These are phyloP conservation scores for Calliphora vomitoria DNA, from an alignment of 2,888 invertebrate species.

Conservation along the genomic window DNA sequence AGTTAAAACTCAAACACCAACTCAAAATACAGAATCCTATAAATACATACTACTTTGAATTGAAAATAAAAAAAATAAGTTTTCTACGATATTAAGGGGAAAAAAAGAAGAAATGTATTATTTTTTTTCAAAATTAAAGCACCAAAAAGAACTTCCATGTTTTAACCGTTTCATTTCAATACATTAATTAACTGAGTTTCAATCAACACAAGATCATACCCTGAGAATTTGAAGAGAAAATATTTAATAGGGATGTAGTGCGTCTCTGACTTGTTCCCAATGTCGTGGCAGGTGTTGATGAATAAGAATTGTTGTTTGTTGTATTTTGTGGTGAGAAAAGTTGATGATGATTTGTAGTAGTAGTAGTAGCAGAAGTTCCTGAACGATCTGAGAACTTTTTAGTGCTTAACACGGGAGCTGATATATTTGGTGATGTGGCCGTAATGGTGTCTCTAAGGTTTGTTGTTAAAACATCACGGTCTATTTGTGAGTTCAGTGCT, in stretches of 20 bases:
- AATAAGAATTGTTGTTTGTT: slow-evolving; percentile 69
- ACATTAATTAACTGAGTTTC: slow-evolving; percentile 67
- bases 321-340: slow-evolving; percentile 61
- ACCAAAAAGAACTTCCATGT: slow-evolving; percentile 56
- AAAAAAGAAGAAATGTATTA: slow-evolving; percentile 7
- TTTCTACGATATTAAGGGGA: slow-evolving; percentile 22
- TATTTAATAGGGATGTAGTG: slow-evolving; percentile 96
- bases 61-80: slow-evolving; percentile 18
- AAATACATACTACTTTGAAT: slow-evolving; percentile 14
- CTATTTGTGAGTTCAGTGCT: slow-evolving; percentile 58
- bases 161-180: slow-evolving; percentile 40
- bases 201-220: slow-evolving; percentile 86
- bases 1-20: slow-evolving; percentile 72
- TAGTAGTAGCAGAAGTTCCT: slow-evolving; percentile 53
- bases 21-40: slow-evolving; percentile 54
- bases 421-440: slow-evolving; percentile 62
- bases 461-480: slow-evolving; percentile 69
- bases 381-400: slow-evolving; percentile 63
- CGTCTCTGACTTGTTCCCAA: slow-evolving; percentile 86
- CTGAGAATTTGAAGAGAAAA: slow-evolving; percentile 98
- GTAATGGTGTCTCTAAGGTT: slow-evolving; percentile 56
- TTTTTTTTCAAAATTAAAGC: slow-evolving; percentile 32
- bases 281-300: slow-evolving; percentile 75
- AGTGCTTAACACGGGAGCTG: slow-evolving; percentile 63
- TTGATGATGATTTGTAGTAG: slow-evolving; percentile 63